Conservation (phyloP, 1,140 invertebrate genomes). For the Zaprionus vittiger region DNA sequence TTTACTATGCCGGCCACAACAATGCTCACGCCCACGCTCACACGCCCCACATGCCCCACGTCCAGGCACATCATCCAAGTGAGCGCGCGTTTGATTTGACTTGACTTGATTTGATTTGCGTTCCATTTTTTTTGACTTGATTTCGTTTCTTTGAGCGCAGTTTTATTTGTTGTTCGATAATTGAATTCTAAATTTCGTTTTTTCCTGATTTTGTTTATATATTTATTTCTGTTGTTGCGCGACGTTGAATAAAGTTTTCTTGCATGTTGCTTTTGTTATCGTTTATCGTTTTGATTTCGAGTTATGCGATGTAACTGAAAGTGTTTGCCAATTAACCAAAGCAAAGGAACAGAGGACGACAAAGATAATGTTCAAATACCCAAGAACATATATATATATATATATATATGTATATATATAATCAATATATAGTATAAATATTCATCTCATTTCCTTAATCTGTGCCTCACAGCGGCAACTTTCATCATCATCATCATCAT, state of each 20-base stretch:
- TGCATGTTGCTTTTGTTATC: constrained; percentile 69
- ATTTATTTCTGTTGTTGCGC: constrained; percentile 13
- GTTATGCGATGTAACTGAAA: constrained; percentile 33
- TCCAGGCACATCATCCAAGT: constrained; percentile 77
- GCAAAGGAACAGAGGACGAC: constrained; percentile 8
- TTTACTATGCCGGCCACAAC: constrained; percentile 25
- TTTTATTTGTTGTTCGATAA: constrained; percentile 31
- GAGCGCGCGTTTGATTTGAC: constrained; percentile 68
- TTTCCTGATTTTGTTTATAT: constrained; percentile 12
- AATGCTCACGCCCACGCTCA: constrained; percentile 43
- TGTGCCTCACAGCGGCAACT: constrained; percentile 9
- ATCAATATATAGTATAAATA: background rate
- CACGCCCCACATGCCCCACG: constrained; percentile 52
- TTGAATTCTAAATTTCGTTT: constrained; percentile 24
- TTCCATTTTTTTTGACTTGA: constrained; percentile 47
- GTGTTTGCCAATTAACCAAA: constrained; percentile 29
- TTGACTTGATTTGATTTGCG: constrained; percentile 55
- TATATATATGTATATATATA: background rate
- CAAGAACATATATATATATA: background rate
- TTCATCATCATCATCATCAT: constrained; percentile 27
- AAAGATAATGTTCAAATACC: background rate
- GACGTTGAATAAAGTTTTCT: constrained; percentile 27
- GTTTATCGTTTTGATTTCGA: constrained; percentile 36
- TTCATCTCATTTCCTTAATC: constrained; percentile 34
- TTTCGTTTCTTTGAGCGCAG: constrained; percentile 55